Evolutionary conservation across 2,888 invertebrate species (phyloP), one percentile per base, ranked within the genome.

Genomic region (Oasisia sp.): DNA sequence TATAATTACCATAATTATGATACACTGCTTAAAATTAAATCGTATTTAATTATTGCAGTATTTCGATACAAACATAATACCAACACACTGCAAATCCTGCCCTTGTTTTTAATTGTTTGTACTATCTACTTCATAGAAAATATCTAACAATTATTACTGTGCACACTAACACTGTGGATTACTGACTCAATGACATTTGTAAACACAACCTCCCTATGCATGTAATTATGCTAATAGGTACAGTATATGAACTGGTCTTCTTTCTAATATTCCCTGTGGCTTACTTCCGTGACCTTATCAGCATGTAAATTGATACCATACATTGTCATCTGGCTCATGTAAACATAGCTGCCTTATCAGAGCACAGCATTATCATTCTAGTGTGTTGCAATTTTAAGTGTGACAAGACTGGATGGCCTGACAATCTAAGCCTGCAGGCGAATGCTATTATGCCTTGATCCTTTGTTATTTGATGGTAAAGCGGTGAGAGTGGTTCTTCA

Each of bases 341-440:
- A 74, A 74, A 74, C 74, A 74, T 74, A 19, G 74, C 74, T 74
- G 74, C 74, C 74, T 74, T 74, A 74, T 74, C 74, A 19, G 74
- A 74, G 74, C 14, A 56, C 56, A 5, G 7, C 0, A 27, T 74
- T 19, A 50, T 50, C 50, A 11, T 50, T 50, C 9, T 50, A 50
- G 50, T 50, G 4, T 50, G 50, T 50, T 11, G 50, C 50, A 74
- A 27, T 74, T 74, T 74, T 74, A 74, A 74, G 74, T 74, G 74
- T 19, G 74, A 74, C 74, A 74, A 27, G 74, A 74, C 74, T 74
- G 19, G 5, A 74, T 74, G n/a, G 27, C 74, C 74, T 74, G 74
- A 74, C 27, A 7, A 7, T 27, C 7, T 27, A 27, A 74, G 74
- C 74, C 19, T 0, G 27, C 27, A n/a, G 14, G 27, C 74, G 27